Conservation (phyloP, 2,888 invertebrate species). For the Euzetes globulus region DNA sequence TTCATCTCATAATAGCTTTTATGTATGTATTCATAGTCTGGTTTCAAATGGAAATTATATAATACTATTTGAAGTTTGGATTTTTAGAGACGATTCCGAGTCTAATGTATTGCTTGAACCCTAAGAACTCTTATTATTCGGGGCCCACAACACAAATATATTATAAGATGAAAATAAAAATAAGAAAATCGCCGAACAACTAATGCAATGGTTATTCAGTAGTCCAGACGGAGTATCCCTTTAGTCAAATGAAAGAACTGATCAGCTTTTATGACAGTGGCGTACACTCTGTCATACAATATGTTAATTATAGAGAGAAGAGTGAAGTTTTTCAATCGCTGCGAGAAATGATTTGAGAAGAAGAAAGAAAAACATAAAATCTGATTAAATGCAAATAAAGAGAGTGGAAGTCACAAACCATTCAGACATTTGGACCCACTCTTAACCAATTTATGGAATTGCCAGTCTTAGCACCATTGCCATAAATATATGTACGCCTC, state of each 20-base stretch:
- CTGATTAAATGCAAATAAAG: not conserved
- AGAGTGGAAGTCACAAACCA: not conserved
- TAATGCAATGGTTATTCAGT: not conserved
- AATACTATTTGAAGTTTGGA: not conserved
- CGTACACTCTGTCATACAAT: not conserved
- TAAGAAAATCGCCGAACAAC: not conserved
- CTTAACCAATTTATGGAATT: not conserved
- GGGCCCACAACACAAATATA: not conserved
- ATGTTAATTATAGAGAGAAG: slow-evolving; percentile 7
- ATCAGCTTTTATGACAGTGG: not conserved
- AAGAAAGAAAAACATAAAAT: not conserved
- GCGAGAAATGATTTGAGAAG: not conserved
- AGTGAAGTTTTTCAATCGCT: not conserved
- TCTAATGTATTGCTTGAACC: not conserved
- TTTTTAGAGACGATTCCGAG: not conserved
- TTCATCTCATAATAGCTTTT: slow-evolving; percentile 6
- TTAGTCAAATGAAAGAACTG: not conserved
- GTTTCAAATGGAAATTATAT: not conserved
- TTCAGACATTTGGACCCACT: not conserved
- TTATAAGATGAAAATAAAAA: not conserved
- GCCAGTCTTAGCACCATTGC: not conserved
- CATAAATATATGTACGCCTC: slow-evolving; percentile 19
- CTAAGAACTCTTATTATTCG: no score
- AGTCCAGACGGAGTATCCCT: not conserved
- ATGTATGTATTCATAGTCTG: not conserved